phyloP scores from a whole-genome alignment of 2,888 invertebrate species.

The Trichogramma evanescens region DNA sequence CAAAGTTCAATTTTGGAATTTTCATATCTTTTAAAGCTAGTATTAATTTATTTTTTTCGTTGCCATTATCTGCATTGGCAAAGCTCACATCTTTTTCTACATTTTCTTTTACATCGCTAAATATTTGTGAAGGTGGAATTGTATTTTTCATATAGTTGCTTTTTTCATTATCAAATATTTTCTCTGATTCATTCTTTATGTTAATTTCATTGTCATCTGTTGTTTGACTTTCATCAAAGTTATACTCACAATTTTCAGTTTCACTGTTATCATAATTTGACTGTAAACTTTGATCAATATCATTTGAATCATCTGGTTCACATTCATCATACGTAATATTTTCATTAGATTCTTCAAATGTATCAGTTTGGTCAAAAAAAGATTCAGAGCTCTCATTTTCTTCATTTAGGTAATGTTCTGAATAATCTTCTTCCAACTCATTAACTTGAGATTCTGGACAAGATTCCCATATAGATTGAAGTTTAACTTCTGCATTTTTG shows the following conservation, averaged over 20 bases:
- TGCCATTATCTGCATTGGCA: too few species aligned
- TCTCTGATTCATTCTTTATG: neutral
- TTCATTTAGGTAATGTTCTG: too few species aligned
- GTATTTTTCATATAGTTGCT: slow-evolving; percentile 7
- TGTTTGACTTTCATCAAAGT: neutral
- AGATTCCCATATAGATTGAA: slow-evolving; percentile 33
- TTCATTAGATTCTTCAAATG: too few species aligned
- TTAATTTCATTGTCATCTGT: neutral
- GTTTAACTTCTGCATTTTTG: slow-evolving; percentile 42
- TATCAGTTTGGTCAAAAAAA: too few species aligned
- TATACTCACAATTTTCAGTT: neutral
- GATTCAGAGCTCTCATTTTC: too few species aligned
- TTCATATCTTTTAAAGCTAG: slow-evolving; percentile 29
- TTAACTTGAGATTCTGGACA: too few species aligned
- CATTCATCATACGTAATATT: too few species aligned
- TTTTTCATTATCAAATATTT: slow-evolving; percentile 17
- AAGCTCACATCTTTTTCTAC: neutral
- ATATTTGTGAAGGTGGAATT: slow-evolving; percentile 24
- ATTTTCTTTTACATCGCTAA: slow-evolving; percentile 32
- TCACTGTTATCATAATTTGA: too few species aligned
- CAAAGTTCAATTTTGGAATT: slow-evolving; percentile 36
- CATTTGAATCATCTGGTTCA: too few species aligned
- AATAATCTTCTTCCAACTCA: too few species aligned
- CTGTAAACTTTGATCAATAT: too few species aligned
- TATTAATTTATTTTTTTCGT: neutral